Evolutionary conservation across 1,140 invertebrate species (phyloP).

Genomic region (Drosophila equinoxialis): DNA sequence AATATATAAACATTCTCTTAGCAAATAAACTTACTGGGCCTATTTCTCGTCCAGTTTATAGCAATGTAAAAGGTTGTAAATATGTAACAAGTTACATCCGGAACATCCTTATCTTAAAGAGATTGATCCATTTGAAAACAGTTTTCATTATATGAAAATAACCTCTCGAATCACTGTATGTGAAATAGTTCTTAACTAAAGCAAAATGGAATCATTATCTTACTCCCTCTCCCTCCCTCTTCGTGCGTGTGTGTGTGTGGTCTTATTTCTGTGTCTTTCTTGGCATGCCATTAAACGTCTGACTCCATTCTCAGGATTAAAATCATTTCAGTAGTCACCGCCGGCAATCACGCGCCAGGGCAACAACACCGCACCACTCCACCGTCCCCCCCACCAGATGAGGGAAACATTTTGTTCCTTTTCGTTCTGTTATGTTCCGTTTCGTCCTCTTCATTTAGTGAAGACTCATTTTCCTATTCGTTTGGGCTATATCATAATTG

Average conservation of each 20-base stretch:
- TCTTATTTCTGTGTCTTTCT: slow-evolving; percentile 3
- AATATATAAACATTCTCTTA: too few species aligned
- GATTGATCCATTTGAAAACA: too few species aligned
- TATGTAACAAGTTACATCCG: too few species aligned
- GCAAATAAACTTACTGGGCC: background rate
- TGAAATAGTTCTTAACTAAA: background rate
- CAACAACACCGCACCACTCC: slow-evolving; percentile 17
- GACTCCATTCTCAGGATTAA: slow-evolving; percentile 3
- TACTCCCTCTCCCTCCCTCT: background rate
- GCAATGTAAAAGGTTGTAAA: background rate
- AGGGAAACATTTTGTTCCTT: background rate
- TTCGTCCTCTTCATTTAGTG: background rate
- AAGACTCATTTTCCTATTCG: background rate
- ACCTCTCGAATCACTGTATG: background rate
- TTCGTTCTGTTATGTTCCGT: background rate
- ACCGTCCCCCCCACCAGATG: background rate
- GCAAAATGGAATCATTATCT: slow-evolving; percentile 6
- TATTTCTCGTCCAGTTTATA: too few species aligned
- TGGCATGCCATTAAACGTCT: slow-evolving; percentile 25
- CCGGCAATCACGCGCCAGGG: slow-evolving; percentile 54
- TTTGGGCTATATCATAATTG: slow-evolving; percentile 71
- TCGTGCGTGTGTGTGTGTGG: background rate
- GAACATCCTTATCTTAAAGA: too few species aligned
- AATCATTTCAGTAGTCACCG: slow-evolving; percentile 33
- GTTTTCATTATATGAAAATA: too few species aligned